Conservation (phyloP, 2,113 vertebrate genomes). For the Tupaia tana region DNA sequence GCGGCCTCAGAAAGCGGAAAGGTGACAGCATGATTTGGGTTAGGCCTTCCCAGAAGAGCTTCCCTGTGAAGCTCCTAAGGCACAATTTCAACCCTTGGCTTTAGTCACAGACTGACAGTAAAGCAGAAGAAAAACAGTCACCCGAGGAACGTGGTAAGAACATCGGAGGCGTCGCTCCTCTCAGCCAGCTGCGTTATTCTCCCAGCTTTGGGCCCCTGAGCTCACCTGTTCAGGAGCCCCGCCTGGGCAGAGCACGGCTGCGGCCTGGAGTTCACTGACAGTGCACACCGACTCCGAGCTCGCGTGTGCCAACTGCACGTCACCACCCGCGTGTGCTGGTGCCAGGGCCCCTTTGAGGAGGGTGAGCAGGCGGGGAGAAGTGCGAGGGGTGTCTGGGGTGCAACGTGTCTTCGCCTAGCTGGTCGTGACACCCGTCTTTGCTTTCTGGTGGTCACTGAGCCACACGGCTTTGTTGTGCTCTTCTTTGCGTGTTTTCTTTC, state of each 20-base stretch:
- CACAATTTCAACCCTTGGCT: constrained; percentile 74
- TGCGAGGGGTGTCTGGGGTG: rapidly evolving
- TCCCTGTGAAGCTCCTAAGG: constrained; percentile 74
- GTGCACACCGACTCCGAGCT: background rate
- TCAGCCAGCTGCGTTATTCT: constrained; percentile 68
- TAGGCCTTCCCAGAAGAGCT: constrained; percentile 57
- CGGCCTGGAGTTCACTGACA: background rate
- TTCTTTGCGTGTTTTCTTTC: background rate
- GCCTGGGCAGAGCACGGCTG: background rate
- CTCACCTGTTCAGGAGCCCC: background rate
- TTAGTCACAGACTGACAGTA: constrained; percentile 76
- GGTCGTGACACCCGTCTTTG: background rate
- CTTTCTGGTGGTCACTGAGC: background rate
- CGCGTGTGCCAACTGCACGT: rapidly evolving
- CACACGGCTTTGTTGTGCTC: background rate
- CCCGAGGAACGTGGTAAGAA: background rate
- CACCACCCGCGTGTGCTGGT: rapidly evolving
- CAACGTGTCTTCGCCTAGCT: background rate
- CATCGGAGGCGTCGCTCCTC: constrained; percentile 74
- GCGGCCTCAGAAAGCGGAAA: background rate
- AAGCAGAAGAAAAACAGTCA: constrained; percentile 38
- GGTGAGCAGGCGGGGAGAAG: background rate
- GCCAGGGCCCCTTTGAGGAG: background rate
- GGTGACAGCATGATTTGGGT: background rate
- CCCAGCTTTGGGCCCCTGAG: constrained; percentile 40